These are phyloP conservation scores for Eulemur rufifrons DNA, from an alignment of 2,113 vertebrate species.

Conservation along the genomic window DNA sequence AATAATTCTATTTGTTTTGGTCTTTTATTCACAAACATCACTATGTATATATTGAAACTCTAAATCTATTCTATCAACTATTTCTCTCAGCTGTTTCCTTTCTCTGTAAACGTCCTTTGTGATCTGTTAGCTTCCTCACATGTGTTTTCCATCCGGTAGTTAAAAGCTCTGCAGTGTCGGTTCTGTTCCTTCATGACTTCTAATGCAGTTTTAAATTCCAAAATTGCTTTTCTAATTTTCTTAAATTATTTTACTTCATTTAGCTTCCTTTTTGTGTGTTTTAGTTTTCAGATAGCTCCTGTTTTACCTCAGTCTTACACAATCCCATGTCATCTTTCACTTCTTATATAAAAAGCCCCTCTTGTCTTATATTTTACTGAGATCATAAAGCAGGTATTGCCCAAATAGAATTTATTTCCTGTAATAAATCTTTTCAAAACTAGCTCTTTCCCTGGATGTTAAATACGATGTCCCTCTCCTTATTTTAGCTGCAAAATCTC, in stretches of 20 bases:
- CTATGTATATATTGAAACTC: not conserved
- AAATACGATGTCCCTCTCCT: not conserved
- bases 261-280: not conserved
- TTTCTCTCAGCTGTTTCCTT: not conserved
- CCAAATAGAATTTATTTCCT: conserved; percentile 21
- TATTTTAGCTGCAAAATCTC: not conserved
- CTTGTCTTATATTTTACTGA: conserved; percentile 32
- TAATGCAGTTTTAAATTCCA: not conserved
- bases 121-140: not conserved
- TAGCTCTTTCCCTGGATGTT: not conserved
- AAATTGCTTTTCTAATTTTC: not conserved
- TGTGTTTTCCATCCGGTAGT: not conserved
- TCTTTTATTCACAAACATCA: not conserved
- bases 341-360: not conserved
- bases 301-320: not conserved
- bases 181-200: not conserved
- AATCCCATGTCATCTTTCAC: not conserved
- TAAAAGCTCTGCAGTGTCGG: not conserved
- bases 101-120: not conserved
- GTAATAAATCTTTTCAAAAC: conserved; percentile 38
- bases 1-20: not conserved
- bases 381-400: conserved; percentile 34
- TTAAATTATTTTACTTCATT: not conserved
- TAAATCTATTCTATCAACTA: accelerated
- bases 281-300: not conserved